Evolutionary conservation across 2,797 vertebrate species (phyloP), one percentile per base, ranked within the genome.

Genomic region (Mareca penelope): DNA sequence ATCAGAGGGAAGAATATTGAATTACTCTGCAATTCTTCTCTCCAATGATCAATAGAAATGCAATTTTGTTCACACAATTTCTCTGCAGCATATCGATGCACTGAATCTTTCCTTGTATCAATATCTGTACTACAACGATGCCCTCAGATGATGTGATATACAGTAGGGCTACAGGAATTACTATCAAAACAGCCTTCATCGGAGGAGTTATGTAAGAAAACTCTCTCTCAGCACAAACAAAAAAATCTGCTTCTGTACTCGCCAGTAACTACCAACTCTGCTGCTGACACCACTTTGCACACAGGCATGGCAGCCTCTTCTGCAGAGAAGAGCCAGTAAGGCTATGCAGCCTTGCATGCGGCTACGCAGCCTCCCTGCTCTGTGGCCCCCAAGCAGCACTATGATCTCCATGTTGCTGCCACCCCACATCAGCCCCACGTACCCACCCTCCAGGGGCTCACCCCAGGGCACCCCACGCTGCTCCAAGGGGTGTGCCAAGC

Each of bases 81-180:
- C 42, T 79, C 69, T 79, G 76, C 70, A 67, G 37, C 28, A 15
- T 60, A 94, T 53, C 24, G 85, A 93, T 88, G 81, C 65, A 73
- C 72, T 65, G 70, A 98, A 98, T 97, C 96, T 96, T 88, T 79
- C 55, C 69, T 85, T 76, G 12, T 50, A 56, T 78, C 63, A 64
- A 1, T 71, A 92, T 37, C 85, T 72, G 37, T 68, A 23, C 29
- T 53, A 70, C 48, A 78, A 23, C 5, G 23, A 12, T 85, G 55
- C 50, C 60, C 71, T 63, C 61, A 89, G 65, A 52, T 50, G 64
- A 82, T 2, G 53, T 13, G 29, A 83, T 59, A 75, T 68, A 56
- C 3, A 9, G 72, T 68, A 81, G 73, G 83, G 76, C 61, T 65
- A 39, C 44, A 89, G 61, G 10, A 61, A 61, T 52, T 78, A 18